Evolutionary conservation across 2,113 vertebrate species (phyloP).

Genomic region (Corythaixoides concolor): DNA sequence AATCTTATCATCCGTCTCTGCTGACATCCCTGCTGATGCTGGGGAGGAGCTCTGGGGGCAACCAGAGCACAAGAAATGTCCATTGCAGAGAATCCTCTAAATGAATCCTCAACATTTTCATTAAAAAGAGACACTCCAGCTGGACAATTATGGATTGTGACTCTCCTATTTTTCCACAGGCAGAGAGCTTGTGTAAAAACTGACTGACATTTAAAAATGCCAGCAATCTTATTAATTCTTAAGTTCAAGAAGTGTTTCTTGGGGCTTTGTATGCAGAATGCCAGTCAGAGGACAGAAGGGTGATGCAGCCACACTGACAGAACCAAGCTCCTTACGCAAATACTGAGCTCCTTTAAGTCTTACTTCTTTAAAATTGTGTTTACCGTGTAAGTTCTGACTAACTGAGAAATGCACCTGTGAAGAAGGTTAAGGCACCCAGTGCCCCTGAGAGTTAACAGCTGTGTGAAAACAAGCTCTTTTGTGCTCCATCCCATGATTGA

Average conservation of each 20-base stretch:
- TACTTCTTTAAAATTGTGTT: background rate
- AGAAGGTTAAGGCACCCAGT: background rate
- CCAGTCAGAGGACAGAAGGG: background rate
- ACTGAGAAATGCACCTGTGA: background rate
- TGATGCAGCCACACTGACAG: background rate
- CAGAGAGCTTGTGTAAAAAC: constrained; percentile 21
- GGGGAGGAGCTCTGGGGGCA: background rate
- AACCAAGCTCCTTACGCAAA: background rate
- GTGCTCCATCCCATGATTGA: background rate
- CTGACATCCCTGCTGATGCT: constrained; percentile 8
- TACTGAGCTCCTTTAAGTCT: background rate
- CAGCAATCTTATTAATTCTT: constrained; percentile 52
- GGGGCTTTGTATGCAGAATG: background rate
- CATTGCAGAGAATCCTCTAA: background rate
- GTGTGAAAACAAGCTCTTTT: background rate
- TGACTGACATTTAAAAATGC: constrained; percentile 62
- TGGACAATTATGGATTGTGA: background rate
- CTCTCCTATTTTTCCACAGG: background rate
- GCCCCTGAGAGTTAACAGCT: background rate
- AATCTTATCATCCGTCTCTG: constrained; percentile 35
- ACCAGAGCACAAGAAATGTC: background rate
- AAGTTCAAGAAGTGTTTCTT: constrained; percentile 12
- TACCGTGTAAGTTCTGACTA: background rate
- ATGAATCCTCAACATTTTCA: constrained; percentile 35
- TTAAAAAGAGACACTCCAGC: constrained; percentile 9